These are phyloP conservation scores for Pegoplata infirma DNA, from an alignment of 2,888 invertebrate species.

Conservation along the genomic window DNA sequence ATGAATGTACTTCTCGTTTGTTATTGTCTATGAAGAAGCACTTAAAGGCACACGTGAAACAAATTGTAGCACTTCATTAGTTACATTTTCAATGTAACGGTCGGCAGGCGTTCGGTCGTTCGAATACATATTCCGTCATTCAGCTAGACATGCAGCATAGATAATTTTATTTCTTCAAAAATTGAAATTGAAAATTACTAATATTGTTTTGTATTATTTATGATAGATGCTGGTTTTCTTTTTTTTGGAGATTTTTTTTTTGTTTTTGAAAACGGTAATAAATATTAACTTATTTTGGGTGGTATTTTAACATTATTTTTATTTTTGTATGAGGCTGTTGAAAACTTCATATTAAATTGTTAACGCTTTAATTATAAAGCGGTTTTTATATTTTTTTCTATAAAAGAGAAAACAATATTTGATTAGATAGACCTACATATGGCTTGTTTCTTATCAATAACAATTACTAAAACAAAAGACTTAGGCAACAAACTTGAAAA, in stretches of 20 bases:
- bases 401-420: conserved; percentile 14
- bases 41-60: conserved; percentile 60
- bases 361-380: conserved; percentile 47
- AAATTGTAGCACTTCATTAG: conserved; percentile 59
- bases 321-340: conserved; percentile 5
- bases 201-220: conserved; percentile 27
- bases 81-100: conserved; percentile 46
- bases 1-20: no score
- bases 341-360: conserved; percentile 21
- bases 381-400: conserved; percentile 24
- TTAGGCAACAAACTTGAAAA: conserved; percentile 19
- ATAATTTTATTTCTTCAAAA: conserved; percentile 19
- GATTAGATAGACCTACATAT: conserved; percentile 19
- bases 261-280: conserved; percentile 5
- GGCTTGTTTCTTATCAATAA: conserved; percentile 7
- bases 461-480: conserved; percentile 15
- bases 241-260: no score
- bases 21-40: conserved; percentile 42
- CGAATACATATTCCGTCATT: neutral
- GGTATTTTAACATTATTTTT: conserved; percentile 12
- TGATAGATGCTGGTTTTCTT: conserved; percentile 37
- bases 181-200: conserved; percentile 47
- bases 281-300: conserved; percentile 20
- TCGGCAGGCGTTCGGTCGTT: neutral
- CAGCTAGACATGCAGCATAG: conserved; percentile 2